phyloP scores from a whole-genome alignment of 1,140 invertebrate genomes.

The Scaptomyza hsui region DNA sequence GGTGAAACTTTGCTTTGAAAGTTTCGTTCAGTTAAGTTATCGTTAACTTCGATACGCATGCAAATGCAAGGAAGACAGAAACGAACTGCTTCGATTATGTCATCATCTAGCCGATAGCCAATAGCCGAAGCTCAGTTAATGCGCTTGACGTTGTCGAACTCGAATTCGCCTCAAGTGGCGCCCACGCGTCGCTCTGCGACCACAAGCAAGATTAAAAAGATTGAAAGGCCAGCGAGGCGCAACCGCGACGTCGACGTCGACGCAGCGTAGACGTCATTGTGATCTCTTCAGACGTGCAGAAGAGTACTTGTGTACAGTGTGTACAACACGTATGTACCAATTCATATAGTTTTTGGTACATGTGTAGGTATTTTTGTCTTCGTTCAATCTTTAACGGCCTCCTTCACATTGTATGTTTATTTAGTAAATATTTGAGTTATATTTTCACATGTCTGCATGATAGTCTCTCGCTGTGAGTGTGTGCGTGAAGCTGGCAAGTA shows the following conservation, averaged over 20 bases:
- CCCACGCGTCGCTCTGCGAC: slow-evolving; percentile 48
- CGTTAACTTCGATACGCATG: slow-evolving; percentile 17
- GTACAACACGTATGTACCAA: not conserved
- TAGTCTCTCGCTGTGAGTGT: slow-evolving; percentile 8
- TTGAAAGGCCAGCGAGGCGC: slow-evolving; percentile 63
- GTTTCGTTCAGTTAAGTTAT: slow-evolving; percentile 4
- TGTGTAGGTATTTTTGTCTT: slow-evolving; percentile 20
- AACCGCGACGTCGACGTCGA: slow-evolving; percentile 57
- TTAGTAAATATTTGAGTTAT: slow-evolving; percentile 68
- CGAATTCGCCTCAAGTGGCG: slow-evolving; percentile 48
- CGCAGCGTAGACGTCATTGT: slow-evolving; percentile 40
- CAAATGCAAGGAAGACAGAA: slow-evolving; percentile 33
- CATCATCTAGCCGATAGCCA: slow-evolving; percentile 31
- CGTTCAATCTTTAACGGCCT: slow-evolving; percentile 36
- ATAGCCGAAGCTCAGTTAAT: slow-evolving; percentile 25
- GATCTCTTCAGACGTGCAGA: slow-evolving; percentile 2
- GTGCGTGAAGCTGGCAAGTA: slow-evolving; percentile 48
- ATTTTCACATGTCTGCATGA: slow-evolving; percentile 18
- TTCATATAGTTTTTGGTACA: not conserved
- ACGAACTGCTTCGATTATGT: slow-evolving; percentile 45
- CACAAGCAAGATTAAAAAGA: slow-evolving; percentile 33
- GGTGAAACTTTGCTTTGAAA: slow-evolving; percentile 25
- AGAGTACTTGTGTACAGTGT: not conserved
- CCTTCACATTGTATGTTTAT: slow-evolving; percentile 66
- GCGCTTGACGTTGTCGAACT: slow-evolving; percentile 24